Conservation (phyloP, 2,113 vertebrate genomes). For the Gopherus flavomarginatus region DNA sequence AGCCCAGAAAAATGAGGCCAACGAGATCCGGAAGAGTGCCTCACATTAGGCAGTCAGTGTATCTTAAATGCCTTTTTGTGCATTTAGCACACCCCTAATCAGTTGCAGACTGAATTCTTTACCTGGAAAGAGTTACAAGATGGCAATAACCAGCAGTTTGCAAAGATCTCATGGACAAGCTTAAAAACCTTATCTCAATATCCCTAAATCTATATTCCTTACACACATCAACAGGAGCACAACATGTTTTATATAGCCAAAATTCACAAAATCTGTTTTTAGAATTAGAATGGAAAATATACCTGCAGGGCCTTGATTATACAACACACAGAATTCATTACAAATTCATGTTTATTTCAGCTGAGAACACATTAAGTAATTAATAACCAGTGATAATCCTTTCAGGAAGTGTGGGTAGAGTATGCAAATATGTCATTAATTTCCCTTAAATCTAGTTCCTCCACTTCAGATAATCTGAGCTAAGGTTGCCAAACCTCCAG, state of each 20-base stretch:
- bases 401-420: conserved; percentile 9
- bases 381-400: conserved; percentile 19
- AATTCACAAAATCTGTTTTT: background rate
- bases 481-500: too few relatives aligned
- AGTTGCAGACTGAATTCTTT: background rate
- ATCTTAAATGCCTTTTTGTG: background rate
- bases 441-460: conserved; percentile 30
- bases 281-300: background rate
- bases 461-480: conserved; percentile 22
- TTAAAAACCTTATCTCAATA: background rate
- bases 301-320: background rate
- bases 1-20: background rate
- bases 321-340: background rate
- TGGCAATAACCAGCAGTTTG: background rate
- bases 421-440: background rate
- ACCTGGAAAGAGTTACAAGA: accelerated
- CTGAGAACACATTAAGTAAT: conserved; percentile 45
- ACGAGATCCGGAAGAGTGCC: background rate
- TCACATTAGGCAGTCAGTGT: background rate
- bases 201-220: background rate
- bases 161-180: background rate
- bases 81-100: background rate
- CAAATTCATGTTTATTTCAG: background rate
- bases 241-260: background rate
- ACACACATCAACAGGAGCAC: background rate